Evolutionary conservation across 2,113 vertebrate genomes (phyloP).

Genomic region (Globicephala melas): DNA sequence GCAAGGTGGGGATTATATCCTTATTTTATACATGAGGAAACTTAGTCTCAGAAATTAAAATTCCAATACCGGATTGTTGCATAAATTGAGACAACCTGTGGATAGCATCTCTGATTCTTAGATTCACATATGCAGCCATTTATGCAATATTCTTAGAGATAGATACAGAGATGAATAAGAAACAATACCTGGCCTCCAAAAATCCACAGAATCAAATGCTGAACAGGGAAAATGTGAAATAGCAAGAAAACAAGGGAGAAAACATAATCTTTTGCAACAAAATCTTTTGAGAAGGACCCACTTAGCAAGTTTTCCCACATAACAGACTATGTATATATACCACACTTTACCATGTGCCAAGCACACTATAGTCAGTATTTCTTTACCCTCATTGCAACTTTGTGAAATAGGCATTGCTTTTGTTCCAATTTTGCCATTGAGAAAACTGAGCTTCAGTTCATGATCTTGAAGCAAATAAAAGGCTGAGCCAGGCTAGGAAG

Average conservation of each 20-base stretch:
- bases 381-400: background rate
- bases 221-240: background rate
- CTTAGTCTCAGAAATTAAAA: background rate
- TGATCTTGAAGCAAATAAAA: background rate
- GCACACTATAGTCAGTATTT: background rate
- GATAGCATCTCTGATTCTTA: background rate
- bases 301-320: background rate
- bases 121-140: background rate
- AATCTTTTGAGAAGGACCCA: background rate
- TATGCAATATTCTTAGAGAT: background rate
- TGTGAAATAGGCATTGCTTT: background rate
- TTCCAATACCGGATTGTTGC: background rate
- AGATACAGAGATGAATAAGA: background rate
- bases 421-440: background rate
- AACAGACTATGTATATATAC: background rate
- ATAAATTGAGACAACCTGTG: background rate
- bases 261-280: background rate
- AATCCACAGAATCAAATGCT: background rate
- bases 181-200: background rate
- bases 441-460: background rate
- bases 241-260: background rate
- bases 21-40: background rate
- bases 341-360: background rate
- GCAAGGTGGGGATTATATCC: background rate
- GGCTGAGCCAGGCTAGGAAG: background rate